Conservation (phyloP, 2,888 invertebrate genomes). For the Panzeria rudis region DNA sequence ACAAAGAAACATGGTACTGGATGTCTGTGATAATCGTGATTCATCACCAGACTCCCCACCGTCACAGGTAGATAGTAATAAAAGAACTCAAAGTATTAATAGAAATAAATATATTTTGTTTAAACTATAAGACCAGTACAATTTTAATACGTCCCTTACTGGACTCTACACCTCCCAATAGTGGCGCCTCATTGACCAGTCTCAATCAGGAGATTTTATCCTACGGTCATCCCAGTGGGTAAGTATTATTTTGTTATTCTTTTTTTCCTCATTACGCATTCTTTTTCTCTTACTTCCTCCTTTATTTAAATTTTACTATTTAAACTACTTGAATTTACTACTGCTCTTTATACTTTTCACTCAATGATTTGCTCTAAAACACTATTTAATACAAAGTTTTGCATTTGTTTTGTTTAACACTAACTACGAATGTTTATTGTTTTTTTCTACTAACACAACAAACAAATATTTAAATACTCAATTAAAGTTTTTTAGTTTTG, state of each 20-base stretch:
- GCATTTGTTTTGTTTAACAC: constrained; percentile 48
- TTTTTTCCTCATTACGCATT: constrained; percentile 25
- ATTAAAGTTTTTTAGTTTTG: constrained; percentile 23
- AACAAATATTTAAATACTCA: constrained; percentile 20
- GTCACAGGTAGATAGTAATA: constrained; percentile 79
- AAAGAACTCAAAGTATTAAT: not conserved
- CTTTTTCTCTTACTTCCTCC: constrained; percentile 37
- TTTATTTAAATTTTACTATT: constrained; percentile 29
- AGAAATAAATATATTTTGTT: not conserved
- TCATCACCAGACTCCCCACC: constrained; percentile 83
- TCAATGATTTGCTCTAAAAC: constrained; percentile 37
- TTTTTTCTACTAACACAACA: constrained; percentile 16
- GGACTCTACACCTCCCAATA: constrained; percentile 82
- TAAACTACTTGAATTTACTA: constrained; percentile 22
- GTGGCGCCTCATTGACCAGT: constrained; percentile 81
- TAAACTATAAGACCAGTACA: constrained; percentile 80
- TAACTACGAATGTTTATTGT: constrained; percentile 7
- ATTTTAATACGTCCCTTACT: constrained; percentile 82
- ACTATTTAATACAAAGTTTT: constrained; percentile 22
- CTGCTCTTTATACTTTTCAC: constrained; percentile 34
- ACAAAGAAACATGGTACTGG: constrained; percentile 77
- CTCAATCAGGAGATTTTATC: constrained; percentile 78
- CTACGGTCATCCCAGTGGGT: constrained; percentile 76
- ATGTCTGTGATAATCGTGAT: constrained; percentile 80
- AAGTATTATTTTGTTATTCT: constrained; percentile 29